Percentiles rank a stretch among this genome's conserved stretches.
Evolutionary conservation across 2,113 vertebrate genomes (phyloP).

Genomic region (Neoarius graeffei): DNA sequence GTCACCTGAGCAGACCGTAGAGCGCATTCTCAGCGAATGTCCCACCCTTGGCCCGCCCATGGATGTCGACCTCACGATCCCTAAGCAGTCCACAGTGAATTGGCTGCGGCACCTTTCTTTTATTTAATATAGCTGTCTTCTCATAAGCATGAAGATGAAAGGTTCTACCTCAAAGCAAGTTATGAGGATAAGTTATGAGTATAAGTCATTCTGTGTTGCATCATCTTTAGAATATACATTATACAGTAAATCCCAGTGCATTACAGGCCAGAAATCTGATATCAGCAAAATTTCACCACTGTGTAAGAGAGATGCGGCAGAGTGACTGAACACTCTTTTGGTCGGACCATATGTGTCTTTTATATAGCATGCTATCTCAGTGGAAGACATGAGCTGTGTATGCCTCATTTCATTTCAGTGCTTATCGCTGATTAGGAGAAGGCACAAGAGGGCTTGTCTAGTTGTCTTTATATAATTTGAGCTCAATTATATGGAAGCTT

Average conservation of each 20-base stretch:
- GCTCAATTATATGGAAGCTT: slow-evolving; percentile 40
- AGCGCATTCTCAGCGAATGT: too few species aligned
- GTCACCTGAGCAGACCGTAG: too few species aligned
- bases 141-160: neutral
- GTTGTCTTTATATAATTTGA: slow-evolving; percentile 47
- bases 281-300: neutral
- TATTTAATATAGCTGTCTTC: too few species aligned
- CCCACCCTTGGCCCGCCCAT: too few species aligned
- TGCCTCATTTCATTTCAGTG: slow-evolving; percentile 35
- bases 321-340: neutral
- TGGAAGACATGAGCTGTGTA: neutral
- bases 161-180: neutral
- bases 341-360: neutral
- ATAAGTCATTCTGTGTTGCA: neutral
- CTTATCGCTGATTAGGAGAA: slow-evolving; percentile 37
- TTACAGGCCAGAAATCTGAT: neutral
- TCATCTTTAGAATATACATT: neutral
- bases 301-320: neutral
- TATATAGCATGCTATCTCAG: neutral
- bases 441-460: slow-evolving; percentile 37
- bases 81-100: too few species aligned
- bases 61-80: too few species aligned
- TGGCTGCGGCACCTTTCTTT: too few species aligned
- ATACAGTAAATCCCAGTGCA: neutral
- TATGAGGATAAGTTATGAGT: too few species aligned